Percentiles rank a stretch among this genome's conserved stretches.
Conservation (phyloP, 2,888 invertebrate genomes). For the Hirtodrosophila duncani region DNA sequence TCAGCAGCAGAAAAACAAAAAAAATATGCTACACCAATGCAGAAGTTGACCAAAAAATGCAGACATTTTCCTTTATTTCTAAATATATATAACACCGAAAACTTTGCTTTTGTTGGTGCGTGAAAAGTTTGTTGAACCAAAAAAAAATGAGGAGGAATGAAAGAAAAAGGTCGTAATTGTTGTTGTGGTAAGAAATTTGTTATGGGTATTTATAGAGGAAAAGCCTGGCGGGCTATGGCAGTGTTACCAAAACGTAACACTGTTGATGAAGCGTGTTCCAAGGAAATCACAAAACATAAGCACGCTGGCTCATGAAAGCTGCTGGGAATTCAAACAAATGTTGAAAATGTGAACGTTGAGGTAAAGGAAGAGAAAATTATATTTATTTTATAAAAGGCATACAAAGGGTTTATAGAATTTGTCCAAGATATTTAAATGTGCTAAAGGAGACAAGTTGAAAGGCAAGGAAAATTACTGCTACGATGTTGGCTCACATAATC, state of each 20-base stretch:
- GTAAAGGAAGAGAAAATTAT: no score
- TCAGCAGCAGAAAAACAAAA: no score
- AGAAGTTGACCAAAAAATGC: slow-evolving; percentile 47
- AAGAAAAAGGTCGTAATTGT: slow-evolving; percentile 62
- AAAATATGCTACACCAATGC: slow-evolving; percentile 40
- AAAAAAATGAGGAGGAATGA: slow-evolving; percentile 31
- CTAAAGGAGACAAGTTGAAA: no score
- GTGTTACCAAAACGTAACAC: slow-evolving; percentile 22
- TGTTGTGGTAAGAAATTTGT: slow-evolving; percentile 64
- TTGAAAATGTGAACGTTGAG: no score
- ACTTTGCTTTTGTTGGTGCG: slow-evolving; percentile 45
- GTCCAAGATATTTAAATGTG: no score
- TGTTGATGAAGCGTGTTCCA: slow-evolving; percentile 31
- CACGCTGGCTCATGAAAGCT: no score
- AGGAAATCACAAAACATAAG: slow-evolving; percentile 20
- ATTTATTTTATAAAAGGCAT: no score
- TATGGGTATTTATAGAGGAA: slow-evolving; percentile 45
- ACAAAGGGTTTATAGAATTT: no score
- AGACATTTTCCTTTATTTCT: slow-evolving; percentile 26
- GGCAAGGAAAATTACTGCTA: no score
- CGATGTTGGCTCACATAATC: no score
- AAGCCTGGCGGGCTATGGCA: no score
- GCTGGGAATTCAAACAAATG: no score
- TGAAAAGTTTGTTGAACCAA: slow-evolving; percentile 46
- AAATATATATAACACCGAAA: slow-evolving; percentile 44